Evolutionary conservation across 1,140 invertebrate genomes (phyloP), one percentile per base, ranked within the genome.

Genomic region (Magallana angulata): DNA sequence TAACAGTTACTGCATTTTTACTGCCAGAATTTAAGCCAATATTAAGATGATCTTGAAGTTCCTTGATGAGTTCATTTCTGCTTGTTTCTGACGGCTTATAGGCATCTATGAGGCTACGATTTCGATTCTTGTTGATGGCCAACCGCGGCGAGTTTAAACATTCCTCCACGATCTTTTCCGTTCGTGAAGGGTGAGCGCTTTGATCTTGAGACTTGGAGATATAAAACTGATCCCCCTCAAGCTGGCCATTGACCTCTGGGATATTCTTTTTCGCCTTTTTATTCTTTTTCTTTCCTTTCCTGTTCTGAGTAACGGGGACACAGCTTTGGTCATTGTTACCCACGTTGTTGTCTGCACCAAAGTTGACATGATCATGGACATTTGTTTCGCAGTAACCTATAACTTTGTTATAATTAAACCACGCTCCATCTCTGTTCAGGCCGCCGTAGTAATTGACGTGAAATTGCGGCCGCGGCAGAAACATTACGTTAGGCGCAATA

Each of bases 401-500:
- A 48, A 48, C 36, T 48, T 48, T 48, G 36, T 48, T 48, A 48
- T 48, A 48, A 48, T 48, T 18, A 0, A 76, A 24, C 68, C 68
- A 76, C 8, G 68, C 0, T 2, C 24, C 7, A 24, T 76, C 11
- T 30, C 11, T 76, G 68, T 76, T 24, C 68, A 76, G 24, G 68
- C 36, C 36, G 24, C 68, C 68, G 36, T 76, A 76, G 24, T 76
- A 76, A 76, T 76, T 76, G 7, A 76, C 4, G 14, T 76, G 68
- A 76, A 76, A 76, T 12, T 30, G 24, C 12, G 68, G 68, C 11
- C 68, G 68, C 9, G 68, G 68, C 36, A 76, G 24, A 76, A 76
- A 76, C 68, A 76, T 76, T 8, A 11, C 36, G 5, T 48, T 48
- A 48, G 36, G 36, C 36, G 36, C 36, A 48, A 48, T 48, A 48